Conservation (phyloP, 2,888 invertebrate genomes). For the Trypoxylon attenuatum region DNA sequence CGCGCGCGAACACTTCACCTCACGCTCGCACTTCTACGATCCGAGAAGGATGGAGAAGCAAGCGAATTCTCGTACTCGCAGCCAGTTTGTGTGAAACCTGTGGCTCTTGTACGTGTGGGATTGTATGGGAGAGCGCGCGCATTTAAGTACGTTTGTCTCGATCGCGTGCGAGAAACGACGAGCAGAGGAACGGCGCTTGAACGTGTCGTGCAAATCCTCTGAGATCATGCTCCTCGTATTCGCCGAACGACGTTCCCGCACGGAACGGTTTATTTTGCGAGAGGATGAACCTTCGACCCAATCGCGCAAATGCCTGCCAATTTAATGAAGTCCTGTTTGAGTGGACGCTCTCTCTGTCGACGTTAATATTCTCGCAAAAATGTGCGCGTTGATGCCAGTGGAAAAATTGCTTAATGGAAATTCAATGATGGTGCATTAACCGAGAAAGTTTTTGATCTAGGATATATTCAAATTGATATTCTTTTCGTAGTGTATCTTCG, state of each 20-base stretch:
- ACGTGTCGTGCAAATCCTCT: conserved; percentile 64
- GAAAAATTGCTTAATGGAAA: no score
- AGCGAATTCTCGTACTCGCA: no score
- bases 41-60: no score
- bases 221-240: conserved; percentile 58
- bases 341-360: neutral
- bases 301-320: conserved; percentile 25
- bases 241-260: conserved; percentile 39
- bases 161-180: conserved; percentile 56
- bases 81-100: no score
- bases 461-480: no score
- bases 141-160: conserved; percentile 59
- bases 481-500: no score
- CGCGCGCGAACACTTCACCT: neutral
- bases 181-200: conserved; percentile 60
- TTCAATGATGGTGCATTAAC: no score
- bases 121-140: conserved; percentile 2
- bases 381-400: no score
- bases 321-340: conserved; percentile 25
- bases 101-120: conserved; percentile 1
- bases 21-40: neutral
- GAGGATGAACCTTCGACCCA: conserved; percentile 24
- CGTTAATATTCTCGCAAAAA: no score
- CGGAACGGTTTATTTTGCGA: conserved; percentile 51
- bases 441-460: no score